Conservation (phyloP, 2,888 invertebrate genomes). For the Protonemura montana region DNA sequence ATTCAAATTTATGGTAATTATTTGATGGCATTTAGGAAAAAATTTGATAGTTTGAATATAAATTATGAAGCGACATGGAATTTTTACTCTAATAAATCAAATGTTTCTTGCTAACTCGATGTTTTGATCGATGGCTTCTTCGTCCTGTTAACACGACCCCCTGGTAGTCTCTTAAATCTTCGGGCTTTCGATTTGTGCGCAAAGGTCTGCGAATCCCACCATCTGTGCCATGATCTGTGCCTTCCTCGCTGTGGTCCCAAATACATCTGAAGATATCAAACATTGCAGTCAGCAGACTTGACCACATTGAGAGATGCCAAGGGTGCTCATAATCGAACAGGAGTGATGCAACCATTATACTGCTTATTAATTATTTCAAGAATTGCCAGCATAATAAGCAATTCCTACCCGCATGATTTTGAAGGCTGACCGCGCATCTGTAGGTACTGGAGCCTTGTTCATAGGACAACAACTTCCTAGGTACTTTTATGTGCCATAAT, state of each 20-base stretch:
- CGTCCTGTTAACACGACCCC: neutral
- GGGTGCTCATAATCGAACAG: neutral
- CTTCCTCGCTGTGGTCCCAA: neutral
- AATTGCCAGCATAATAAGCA: neutral
- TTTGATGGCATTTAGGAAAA: neutral
- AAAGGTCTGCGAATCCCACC: neutral
- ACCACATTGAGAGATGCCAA: neutral
- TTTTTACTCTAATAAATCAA: slow-evolving; percentile 1
- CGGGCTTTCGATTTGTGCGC: neutral
- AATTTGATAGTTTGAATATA: neutral
- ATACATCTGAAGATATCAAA: neutral
- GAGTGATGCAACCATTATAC: neutral
- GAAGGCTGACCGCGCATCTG: neutral
- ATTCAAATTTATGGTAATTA: neutral
- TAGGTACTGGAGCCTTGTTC: neutral
- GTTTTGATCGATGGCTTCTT: neutral
- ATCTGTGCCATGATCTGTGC: neutral
- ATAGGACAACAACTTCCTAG: neutral
- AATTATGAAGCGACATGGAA: neutral
- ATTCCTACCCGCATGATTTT: neutral
- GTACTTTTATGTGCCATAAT: neutral
- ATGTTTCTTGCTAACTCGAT: neutral
- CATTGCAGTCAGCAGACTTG: neutral
- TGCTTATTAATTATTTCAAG: neutral
- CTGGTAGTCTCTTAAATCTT: slow-evolving; percentile 5